These are phyloP conservation scores for Channa striata DNA, from an alignment of 2,797 vertebrate species.

Conservation along the genomic window DNA sequence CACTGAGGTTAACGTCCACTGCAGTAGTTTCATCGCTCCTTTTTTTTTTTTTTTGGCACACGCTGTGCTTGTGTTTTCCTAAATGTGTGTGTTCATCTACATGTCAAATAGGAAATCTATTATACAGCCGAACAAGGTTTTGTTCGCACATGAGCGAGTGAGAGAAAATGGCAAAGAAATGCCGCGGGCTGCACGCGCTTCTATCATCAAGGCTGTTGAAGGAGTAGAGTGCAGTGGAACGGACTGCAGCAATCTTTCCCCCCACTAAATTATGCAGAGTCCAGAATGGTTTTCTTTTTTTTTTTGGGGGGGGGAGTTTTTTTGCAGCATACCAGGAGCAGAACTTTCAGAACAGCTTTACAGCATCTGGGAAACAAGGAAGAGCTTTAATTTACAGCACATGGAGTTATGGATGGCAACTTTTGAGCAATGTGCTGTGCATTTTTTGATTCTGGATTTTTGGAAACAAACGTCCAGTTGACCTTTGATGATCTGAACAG, in stretches of 20 bases:
- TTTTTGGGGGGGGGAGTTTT: too few relatives aligned
- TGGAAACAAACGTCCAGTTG: not conserved
- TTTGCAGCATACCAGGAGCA: conserved; percentile 11
- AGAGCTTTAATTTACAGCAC: not conserved
- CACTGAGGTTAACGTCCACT: conserved; percentile 7
- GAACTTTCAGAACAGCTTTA: conserved; percentile 13
- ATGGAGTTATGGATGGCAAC: not conserved
- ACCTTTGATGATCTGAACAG: not conserved
- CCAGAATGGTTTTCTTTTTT: conserved; percentile 17
- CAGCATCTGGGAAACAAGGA: not conserved
- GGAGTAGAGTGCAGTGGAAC: conserved; percentile 35
- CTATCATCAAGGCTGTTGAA: conserved; percentile 53
- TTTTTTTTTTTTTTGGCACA: too few relatives aligned
- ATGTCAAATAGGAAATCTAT: conserved; percentile 61
- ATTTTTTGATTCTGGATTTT: not conserved
- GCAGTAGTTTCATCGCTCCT: too few relatives aligned
- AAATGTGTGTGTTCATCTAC: conserved; percentile 35
- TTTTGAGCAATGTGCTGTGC: not conserved
- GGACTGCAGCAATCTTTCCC: conserved; percentile 32
- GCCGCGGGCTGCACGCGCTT: conserved; percentile 52
- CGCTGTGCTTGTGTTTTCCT: not conserved
- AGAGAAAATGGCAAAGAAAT: conserved; percentile 15
- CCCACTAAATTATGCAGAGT: conserved; percentile 41
- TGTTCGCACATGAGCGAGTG: conserved; percentile 14
- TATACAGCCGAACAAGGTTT: conserved; percentile 50